Conservation (phyloP, 1,140 invertebrate genomes). For the Hycleus cichorii region DNA sequence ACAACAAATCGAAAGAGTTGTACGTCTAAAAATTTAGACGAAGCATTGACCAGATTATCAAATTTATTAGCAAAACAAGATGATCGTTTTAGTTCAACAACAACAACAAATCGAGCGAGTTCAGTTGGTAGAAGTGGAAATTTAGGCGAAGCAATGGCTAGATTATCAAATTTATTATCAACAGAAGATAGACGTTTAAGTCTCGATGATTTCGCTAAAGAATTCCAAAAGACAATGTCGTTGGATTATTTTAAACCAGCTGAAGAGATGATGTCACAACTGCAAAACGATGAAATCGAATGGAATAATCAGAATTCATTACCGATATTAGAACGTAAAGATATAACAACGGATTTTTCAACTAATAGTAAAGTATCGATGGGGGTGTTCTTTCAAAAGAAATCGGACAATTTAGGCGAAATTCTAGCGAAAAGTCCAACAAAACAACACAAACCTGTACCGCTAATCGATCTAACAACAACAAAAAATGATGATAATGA, state of each 20-base stretch:
- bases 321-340: conserved; percentile 1
- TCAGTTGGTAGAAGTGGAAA: no score
- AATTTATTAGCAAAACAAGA: no score
- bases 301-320: conserved; percentile 30
- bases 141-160: conserved; percentile 11
- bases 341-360: no score
- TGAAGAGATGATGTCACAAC: conserved; percentile 20
- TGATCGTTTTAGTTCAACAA: no score
- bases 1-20: no score
- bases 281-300: conserved; percentile 29
- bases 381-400: conserved; percentile 31
- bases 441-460: conserved; percentile 18
- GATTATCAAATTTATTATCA: conserved; percentile 14
- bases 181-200: conserved; percentile 19
- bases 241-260: conserved; percentile 24
- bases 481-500: neutral
- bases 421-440: conserved; percentile 18
- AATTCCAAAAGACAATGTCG: conserved; percentile 16
- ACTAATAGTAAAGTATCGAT: conserved; percentile 24
- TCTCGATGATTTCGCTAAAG: conserved; percentile 17
- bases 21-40: neutral
- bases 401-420: conserved; percentile 22
- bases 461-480: conserved; percentile 18
- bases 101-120: no score
- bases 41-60: neutral